A percentile compares a stretch with the other conserved stretches of the same genome.
Evolutionary conservation across 2,888 invertebrate genomes (phyloP).

Genomic region (Polydesmus complanatus): DNA sequence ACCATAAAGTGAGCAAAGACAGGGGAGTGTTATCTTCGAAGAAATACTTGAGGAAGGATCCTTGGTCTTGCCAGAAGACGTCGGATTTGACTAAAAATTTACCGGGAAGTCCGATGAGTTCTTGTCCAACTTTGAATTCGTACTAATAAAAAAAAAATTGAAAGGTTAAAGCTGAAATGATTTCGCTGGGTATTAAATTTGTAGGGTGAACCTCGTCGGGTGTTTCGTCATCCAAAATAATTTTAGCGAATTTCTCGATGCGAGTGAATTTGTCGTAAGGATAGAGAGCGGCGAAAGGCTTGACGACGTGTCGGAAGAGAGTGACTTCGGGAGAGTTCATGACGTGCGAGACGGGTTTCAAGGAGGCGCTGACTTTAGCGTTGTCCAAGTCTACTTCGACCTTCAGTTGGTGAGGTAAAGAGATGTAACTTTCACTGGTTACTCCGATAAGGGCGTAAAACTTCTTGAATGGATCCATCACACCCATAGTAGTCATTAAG

Average conservation of each 20-base stretch:
- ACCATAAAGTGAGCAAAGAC: slow-evolving; percentile 1
- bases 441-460: slow-evolving; percentile 4
- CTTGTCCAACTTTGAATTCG: not conserved
- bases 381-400: not conserved
- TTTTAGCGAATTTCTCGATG: not conserved
- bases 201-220: slow-evolving; percentile 12
- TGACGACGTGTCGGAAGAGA: slow-evolving; percentile 4
- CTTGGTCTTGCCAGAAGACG: slow-evolving; percentile 13
- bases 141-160: not conserved
- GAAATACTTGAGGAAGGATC: slow-evolving; percentile 3
- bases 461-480: slow-evolving; percentile 1
- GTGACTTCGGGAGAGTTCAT: not conserved
- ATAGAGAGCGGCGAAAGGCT: slow-evolving; percentile 2
- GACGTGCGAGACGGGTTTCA: not conserved
- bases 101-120: slow-evolving; percentile 1
- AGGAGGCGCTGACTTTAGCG: not conserved
- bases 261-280: slow-evolving; percentile 1
- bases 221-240: not conserved
- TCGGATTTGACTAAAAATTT: slow-evolving; percentile 9
- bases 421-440: not conserved
- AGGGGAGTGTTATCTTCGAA: not conserved
- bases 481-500: slow-evolving; percentile 5
- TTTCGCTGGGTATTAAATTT: too few relatives aligned
- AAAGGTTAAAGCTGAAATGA: not conserved
- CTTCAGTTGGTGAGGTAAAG: not conserved